Evolutionary conservation across 2,888 invertebrate genomes (phyloP).

Genomic region (Bugula neritina): DNA sequence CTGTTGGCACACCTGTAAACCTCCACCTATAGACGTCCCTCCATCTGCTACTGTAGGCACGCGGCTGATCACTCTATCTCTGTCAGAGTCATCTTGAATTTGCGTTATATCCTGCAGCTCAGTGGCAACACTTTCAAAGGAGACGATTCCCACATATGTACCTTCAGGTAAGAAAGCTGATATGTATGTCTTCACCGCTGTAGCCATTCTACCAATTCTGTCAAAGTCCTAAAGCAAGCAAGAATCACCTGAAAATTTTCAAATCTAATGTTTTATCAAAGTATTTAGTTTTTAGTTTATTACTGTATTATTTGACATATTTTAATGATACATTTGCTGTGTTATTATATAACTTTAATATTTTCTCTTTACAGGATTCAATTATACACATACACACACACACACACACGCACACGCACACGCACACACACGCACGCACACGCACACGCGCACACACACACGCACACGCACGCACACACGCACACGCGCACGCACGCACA

Average conservation of each 20-base stretch:
- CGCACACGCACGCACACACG: no score
- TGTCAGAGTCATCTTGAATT: background rate
- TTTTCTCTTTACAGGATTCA: no score
- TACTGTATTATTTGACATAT: no score
- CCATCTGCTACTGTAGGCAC: background rate
- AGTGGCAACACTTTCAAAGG: slow-evolving; percentile 1
- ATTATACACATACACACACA: no score
- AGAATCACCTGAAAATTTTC: background rate
- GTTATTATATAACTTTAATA: no score
- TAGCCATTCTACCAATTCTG: background rate
- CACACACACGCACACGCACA: no score
- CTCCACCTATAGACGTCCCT: background rate
- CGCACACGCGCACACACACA: no score
- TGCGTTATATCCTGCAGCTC: background rate
- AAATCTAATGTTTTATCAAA: no score
- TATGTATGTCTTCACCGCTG: background rate
- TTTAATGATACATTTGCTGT: no score
- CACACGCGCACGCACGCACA: no score
- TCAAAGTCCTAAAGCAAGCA: background rate
- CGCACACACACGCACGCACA: no score
- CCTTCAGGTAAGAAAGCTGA: background rate
- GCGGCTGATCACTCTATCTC: background rate
- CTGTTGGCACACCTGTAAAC: background rate
- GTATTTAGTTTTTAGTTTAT: no score
- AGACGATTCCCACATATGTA: background rate